These are phyloP conservation scores for Elaphurus davidianus DNA, from an alignment of 2,113 vertebrate species.

Conservation along the genomic window DNA sequence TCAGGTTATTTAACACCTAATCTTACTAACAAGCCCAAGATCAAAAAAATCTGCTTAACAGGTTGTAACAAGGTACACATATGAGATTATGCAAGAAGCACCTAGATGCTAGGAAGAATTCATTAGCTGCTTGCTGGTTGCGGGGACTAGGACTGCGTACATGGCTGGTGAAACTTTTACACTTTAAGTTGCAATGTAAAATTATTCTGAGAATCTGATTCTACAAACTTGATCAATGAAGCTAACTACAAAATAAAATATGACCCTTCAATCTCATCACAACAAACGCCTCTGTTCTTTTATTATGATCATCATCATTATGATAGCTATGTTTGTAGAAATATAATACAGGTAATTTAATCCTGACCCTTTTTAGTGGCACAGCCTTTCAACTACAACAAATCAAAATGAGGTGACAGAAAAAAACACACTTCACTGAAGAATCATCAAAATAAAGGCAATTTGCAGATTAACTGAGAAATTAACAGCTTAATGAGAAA, in stretches of 20 bases:
- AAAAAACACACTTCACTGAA: constrained; percentile 28
- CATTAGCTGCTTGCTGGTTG: neutral
- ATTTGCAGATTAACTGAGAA: neutral
- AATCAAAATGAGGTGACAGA: neutral
- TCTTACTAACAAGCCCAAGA: neutral
- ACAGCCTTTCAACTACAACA: neutral
- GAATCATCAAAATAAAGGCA: constrained; percentile 19
- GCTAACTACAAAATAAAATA: neutral
- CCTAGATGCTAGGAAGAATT: neutral
- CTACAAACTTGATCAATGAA: neutral
- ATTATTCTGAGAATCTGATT: neutral
- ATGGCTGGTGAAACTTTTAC: neutral
- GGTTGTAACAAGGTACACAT: neutral
- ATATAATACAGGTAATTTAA: constrained; percentile 29
- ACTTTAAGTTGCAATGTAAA: neutral
- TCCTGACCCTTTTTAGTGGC: neutral
- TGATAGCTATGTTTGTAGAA: neutral
- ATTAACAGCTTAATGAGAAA: neutral
- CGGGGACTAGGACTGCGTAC: neutral
- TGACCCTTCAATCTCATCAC: neutral
- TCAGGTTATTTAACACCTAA: neutral
- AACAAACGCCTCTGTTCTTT: neutral
- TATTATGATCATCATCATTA: neutral
- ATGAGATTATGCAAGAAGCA: neutral
- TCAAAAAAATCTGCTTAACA: neutral